A percentile compares a stretch with the other conserved stretches of the same genome.
phyloP scores from a whole-genome alignment of 2,113 vertebrate genomes.

The Scolopax mira region DNA sequence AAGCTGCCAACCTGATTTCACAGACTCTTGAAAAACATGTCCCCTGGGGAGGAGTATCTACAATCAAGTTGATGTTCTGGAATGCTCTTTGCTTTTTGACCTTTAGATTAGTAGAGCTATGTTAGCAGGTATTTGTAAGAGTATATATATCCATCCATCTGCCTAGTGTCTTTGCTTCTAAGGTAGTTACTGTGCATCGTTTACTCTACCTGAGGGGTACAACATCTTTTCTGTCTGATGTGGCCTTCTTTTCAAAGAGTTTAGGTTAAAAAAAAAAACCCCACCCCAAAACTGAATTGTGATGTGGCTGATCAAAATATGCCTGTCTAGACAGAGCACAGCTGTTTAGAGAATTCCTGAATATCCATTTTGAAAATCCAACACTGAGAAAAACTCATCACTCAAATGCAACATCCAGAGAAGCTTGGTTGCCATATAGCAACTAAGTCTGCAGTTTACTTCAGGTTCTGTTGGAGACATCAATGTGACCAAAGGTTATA shows the following conservation, averaged over 20 bases:
- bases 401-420: background rate
- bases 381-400: background rate
- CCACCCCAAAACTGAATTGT: background rate
- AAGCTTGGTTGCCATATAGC: background rate
- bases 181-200: background rate
- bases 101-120: constrained; percentile 54
- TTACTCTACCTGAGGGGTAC: background rate
- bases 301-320: background rate
- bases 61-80: constrained; percentile 63
- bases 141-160: constrained; percentile 10
- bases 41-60: constrained; percentile 59
- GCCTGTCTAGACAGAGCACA: background rate
- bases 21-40: constrained; percentile 54
- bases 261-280: background rate
- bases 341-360: background rate
- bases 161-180: background rate
- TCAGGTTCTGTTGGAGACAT: background rate
- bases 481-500: background rate
- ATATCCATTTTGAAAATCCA: background rate
- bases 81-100: constrained; percentile 63
- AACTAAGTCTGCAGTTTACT: background rate
- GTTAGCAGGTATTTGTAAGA: background rate
- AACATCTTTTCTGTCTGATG: background rate
- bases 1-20: constrained; percentile 71
- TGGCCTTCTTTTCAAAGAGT: background rate